phyloP scores from a whole-genome alignment of 2,888 invertebrate species.

The Tipula confusa region DNA sequence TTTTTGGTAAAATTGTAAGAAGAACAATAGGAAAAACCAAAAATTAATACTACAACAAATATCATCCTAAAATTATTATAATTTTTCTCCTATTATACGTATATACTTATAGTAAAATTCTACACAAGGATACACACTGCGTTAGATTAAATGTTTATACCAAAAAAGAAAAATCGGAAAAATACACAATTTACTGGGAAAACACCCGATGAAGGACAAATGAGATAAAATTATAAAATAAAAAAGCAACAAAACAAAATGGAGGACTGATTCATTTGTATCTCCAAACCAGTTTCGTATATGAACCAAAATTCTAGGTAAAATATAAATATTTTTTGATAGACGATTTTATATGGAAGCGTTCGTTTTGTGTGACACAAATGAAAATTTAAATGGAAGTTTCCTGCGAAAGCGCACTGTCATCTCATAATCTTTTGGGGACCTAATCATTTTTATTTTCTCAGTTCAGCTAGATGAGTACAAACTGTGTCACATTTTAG shows the following conservation, averaged over 20 bases:
- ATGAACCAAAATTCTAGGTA: too few species aligned
- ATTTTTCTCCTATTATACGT: not conserved
- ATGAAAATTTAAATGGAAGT: not conserved
- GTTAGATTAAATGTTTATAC: not conserved
- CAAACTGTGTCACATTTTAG: too few species aligned
- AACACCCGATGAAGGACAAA: not conserved
- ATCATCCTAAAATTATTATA: not conserved
- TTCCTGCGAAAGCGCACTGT: not conserved
- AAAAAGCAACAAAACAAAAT: not conserved
- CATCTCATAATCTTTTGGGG: not conserved
- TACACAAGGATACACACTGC: not conserved
- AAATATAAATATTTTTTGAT: too few species aligned
- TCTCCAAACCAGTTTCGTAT: too few species aligned
- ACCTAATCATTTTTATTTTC: not conserved
- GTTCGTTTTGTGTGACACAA: not conserved
- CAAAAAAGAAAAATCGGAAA: too few species aligned
- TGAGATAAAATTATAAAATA: not conserved
- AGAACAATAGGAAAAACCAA: constrained; percentile 12
- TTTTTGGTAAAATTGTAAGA: not conserved
- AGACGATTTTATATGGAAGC: not conserved
- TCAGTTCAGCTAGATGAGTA: not conserved
- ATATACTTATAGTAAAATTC: not conserved
- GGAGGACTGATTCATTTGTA: not conserved
- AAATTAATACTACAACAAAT: not conserved
- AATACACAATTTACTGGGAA: not conserved